Conservation (phyloP, 2,888 invertebrate species). For the Cephus pygmeus region DNA sequence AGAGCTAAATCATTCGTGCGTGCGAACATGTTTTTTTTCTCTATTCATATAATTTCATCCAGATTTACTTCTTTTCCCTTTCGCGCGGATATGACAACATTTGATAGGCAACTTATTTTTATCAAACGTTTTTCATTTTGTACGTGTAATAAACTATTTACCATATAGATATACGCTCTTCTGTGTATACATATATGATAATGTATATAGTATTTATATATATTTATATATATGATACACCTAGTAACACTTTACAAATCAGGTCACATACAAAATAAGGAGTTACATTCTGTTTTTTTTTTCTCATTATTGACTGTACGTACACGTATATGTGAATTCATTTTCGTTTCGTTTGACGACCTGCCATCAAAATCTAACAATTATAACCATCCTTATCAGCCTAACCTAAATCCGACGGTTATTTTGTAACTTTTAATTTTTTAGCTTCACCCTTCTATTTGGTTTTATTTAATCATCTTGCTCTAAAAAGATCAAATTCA, state of each 20-base stretch:
- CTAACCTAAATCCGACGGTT: constrained; percentile 11
- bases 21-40: no score
- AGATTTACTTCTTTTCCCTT: neutral
- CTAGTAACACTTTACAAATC: constrained; percentile 43
- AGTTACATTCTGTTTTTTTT: constrained; percentile 20
- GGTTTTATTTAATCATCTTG: constrained; percentile 7
- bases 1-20: no score
- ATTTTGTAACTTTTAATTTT: neutral
- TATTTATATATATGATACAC: constrained; percentile 14
- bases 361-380: constrained; percentile 3
- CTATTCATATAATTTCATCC: neutral
- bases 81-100: neutral
- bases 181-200: constrained; percentile 23
- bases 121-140: constrained; percentile 7
- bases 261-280: constrained; percentile 43
- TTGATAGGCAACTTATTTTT: neutral
- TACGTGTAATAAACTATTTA: constrained; percentile 31
- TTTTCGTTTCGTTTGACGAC: constrained; percentile 12
- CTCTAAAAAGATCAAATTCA: neutral
- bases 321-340: neutral
- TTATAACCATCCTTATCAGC: neutral
- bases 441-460: neutral
- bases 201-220: constrained; percentile 12
- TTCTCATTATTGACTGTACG: constrained; percentile 35
- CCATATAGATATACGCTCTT: constrained; percentile 12